phyloP scores from a whole-genome alignment of 2,113 vertebrate species.

The Aspidoscelis tigris region DNA sequence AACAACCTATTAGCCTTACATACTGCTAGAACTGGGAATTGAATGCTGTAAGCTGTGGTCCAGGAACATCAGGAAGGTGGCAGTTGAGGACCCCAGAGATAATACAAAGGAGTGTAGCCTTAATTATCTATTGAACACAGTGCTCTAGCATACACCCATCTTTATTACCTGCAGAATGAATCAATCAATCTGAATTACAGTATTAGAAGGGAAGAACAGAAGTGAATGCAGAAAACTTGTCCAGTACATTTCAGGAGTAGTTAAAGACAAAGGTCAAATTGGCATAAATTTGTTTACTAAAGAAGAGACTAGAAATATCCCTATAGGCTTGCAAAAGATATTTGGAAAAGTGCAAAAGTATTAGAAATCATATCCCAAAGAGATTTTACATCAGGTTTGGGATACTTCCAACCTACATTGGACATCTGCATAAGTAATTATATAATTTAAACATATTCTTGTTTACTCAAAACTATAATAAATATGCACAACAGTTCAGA shows the following conservation, averaged over 20 bases:
- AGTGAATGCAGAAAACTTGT: background rate
- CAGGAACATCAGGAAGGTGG: too few relatives aligned
- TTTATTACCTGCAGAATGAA: background rate
- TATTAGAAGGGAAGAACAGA: background rate
- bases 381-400: conserved; percentile 13
- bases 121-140: background rate
- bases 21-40: too few relatives aligned
- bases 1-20: too few relatives aligned
- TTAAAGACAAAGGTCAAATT: background rate
- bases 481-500: conserved; percentile 40
- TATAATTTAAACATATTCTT: conserved; percentile 29
- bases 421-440: conserved; percentile 35
- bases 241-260: background rate
- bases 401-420: conserved; percentile 12
- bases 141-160: background rate
- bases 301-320: background rate
- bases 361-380: conserved; percentile 2
- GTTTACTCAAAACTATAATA: conserved; percentile 51
- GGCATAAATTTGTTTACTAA: background rate
- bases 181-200: background rate
- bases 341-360: background rate
- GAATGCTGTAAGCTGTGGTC: too few relatives aligned
- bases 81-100: too few relatives aligned
- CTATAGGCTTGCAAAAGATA: background rate
- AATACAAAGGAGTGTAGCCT: background rate